Base-by-base conservation (phyloP, 2,113 vertebrate genomes). In the Scomber japonicus region DNA sequence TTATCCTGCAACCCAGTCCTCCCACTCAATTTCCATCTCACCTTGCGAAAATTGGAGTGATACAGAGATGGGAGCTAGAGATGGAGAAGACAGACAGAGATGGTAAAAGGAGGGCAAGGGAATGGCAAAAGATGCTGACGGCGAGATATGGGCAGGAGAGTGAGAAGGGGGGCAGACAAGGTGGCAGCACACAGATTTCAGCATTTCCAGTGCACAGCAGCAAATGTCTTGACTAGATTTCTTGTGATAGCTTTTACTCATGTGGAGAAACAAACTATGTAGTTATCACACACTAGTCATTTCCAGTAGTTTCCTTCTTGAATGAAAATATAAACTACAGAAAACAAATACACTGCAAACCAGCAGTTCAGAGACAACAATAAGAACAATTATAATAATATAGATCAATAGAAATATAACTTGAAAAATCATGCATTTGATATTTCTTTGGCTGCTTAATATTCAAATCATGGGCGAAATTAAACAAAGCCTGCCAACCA, bases 11-110 rank as follows among this genome's bases (percentile, higher is more conserved):
- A 86, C 76, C 89, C 92, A 84, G 84, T 85, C 83, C 91, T 92
- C 90, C 90, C 89, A 92, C 92, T 92, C 92, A 81, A 94, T 95
- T 94, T 94, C 87, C 92, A 92, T 93, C 86, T 85, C 73, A 72
- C 92, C 45, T 71, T 87, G 90, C 67, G 80, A 88, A 93, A 94
- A 94, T 92, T 92, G 91, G 84, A 93, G 84, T 79, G 92, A 94
- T 91, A 92, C 92, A 91, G 90, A 94, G 93, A 94, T 93, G 89
- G 93, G 90, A 91, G 90, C 13, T 46, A 46, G 31, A 89, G 92
- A 93, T 92, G 87, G 89, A 89, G 84, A 89, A 78, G 85, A 79
- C 76, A 62, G 89, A 40, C 56, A 71, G 78, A 72, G 71, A 90
- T 87, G 81, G 71, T 67, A 83, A 78, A 90, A 81, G 67, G 87